Evolutionary conservation across 1,140 invertebrate species (phyloP), one percentile per base, ranked within the genome.

Genomic region (Danaus plexippus): DNA sequence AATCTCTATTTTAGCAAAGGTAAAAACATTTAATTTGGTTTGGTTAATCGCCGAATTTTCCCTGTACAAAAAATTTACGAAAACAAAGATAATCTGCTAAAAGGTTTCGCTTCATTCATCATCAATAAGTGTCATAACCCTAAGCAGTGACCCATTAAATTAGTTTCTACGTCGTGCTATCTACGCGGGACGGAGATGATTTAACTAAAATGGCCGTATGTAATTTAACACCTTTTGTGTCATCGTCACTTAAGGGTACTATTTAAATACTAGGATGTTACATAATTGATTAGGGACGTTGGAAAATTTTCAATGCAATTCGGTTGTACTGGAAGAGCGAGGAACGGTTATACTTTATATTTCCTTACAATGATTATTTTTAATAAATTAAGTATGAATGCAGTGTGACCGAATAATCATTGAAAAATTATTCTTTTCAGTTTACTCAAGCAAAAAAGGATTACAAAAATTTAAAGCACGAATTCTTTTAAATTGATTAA

Each of bases 141-240:
- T 57, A 74, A 59, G 62, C 61, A 66, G 59, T 80, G 70, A 73
- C 71, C 75, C 75, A 69, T 73, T 73, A 80, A 80, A 77, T 80
- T 80, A 63, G 52, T 57, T 76, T 73, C 73, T 62, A 67, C 56
- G 57, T 53, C 22, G 1, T 32, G 22, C 7, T 45, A 43, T 64
- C 59, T 50, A 69, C 59, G 63, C 67, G 64, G 66, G 61, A 69
- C 48, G 52, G 43, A 59, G 54, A 61, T 52, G 59, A 47, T 49
- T 67, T 70, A 60, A 61, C 45, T 49, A 41, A 32, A 32, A 48
- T 47, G 47, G 40, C 49, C 48, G 59, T 57, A 54, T 49, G 54
- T 57, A 62, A 62, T 9, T 22, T 48, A 53, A 62, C 13, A 62
- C 40, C 50, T 55, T 59, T 57, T 62, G 60, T 57, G 9, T 61